Evolutionary conservation across 2,888 invertebrate genomes (phyloP), one percentile per base, ranked within the genome.

Genomic region (Drosophila anomalata): DNA sequence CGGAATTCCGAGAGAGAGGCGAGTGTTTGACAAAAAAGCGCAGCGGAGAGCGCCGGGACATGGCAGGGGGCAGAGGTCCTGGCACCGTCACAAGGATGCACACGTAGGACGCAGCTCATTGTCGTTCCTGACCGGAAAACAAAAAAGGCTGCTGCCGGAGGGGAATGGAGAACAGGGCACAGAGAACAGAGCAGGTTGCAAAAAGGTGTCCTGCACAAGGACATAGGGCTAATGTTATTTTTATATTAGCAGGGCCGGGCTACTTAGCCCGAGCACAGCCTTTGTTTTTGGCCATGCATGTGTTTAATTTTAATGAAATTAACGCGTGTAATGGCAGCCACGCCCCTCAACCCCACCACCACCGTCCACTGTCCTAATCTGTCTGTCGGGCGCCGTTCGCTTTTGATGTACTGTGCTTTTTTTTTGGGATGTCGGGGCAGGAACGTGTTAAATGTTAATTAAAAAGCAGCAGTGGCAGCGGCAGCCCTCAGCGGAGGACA

Each of bases 221-320:
- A 78, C 75, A 81, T 72, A 76, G 24, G 41, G 41, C 73, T 77
- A 79, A 76, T 89, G 83, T 89, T 89, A 85, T 81, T 82, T 84
- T 83, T 87, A 78, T 81, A 88, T 89, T 88, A 88, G 68, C 59
- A 53, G 29, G 42, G 44, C 36, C 12, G 36, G 12, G 76, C 87
- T 85, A 77, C 75, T 81, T 88, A 81, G 36, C 54, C 63, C 63
- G 22, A 8, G 51, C 51, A 60, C 26, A 52, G 33, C 63, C 56
- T 77, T 89, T 89, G 88, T 89, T 87, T 83, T 84, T 90, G 87
- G 76, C 77, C 79, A 68, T 76, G 86, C 85, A 83, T 88, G 90
- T 89, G 90, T 89, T 89, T 87, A 89, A 89, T 89, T 89, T 89
- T 89, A 89, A 89, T 89, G 90, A 89, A 89, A 88, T 87, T 89